A percentile compares a stretch with the other conserved stretches of the same genome.
phyloP scores from a whole-genome alignment of 2,113 vertebrate genomes.

The Plotosus lineatus region DNA sequence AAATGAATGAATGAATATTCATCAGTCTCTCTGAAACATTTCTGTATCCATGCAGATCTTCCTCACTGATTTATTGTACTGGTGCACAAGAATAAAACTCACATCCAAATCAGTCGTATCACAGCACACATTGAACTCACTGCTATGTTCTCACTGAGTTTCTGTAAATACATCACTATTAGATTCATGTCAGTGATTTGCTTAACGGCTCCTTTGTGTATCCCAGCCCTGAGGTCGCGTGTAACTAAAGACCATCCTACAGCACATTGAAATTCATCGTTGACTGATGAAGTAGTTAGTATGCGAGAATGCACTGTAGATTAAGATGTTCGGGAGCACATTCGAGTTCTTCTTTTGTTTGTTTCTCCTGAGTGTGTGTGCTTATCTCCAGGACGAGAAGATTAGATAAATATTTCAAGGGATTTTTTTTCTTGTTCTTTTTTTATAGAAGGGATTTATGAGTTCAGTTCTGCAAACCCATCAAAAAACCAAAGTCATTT shows the following conservation, averaged over 20 bases:
- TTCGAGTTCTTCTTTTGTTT: slow-evolving; percentile 27
- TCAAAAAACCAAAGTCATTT: not conserved
- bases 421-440: slow-evolving; percentile 9
- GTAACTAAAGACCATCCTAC: not conserved
- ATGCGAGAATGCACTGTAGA: not conserved
- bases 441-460: slow-evolving; percentile 33
- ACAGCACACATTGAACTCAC: not conserved
- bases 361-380: slow-evolving; percentile 16
- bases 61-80: not conserved
- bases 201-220: not conserved
- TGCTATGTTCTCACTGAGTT: not conserved
- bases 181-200: not conserved
- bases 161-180: slow-evolving; percentile 6
- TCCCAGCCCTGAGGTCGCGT: not conserved
- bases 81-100: not conserved
- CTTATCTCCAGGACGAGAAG: slow-evolving; percentile 14
- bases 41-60: not conserved
- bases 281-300: slow-evolving; percentile 29
- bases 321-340: slow-evolving; percentile 1
- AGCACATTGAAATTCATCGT: not conserved
- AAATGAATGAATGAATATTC: too few species aligned
- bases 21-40: not conserved
- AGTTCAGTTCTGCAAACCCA: slow-evolving; percentile 18
- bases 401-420: slow-evolving; percentile 25
- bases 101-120: not conserved